Evolutionary conservation across 2,113 vertebrate species (phyloP), one percentile per base, ranked within the genome.

Genomic region (Danionella cerebrum): DNA sequence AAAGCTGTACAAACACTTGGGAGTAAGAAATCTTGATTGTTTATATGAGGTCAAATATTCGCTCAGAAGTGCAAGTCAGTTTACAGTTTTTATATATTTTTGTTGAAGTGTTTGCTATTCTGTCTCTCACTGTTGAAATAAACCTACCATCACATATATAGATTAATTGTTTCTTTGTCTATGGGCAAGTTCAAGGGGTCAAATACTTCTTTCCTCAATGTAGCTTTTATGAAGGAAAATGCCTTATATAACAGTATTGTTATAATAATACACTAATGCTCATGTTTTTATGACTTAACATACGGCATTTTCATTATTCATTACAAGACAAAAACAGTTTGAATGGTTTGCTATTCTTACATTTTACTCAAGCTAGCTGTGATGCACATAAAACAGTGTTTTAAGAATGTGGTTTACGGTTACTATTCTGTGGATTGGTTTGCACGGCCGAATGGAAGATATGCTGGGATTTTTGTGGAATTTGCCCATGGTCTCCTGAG

Each of bases 201-300:
- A n/a, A n/a, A n/a, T n/a, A n/a, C n/a, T n/a, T n/a, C n/a, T n/a
- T n/a, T n/a, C n/a, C n/a, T n/a, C n/a, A n/a, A n/a, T n/a, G n/a
- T n/a, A n/a, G n/a, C n/a, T n/a, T n/a, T n/a, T n/a, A n/a, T n/a
- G n/a, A n/a, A n/a, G 3, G 3, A 22, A 44, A 52, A 42, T n/a
- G 21, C 36, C 36, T 42, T 62, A n/a, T n/a, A n/a, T n/a, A 50
- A 48, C 66, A 59, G 54, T 69, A 59, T 59, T 69, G 27, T 69
- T 14, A 10, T 13, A 24, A 52, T 51, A 31, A 51, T 42, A 50
- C n/a, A 12, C 14, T 31, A 29, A 16, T 48, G 4, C 16, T 18
- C 27, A 11, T 60, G 53, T 50, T 27, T 13, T 22, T 52, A 36
- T 51, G 36, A 51, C 47, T 18, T 60, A 39, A 48, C 33, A 24